These are phyloP conservation scores for Aurelia aurita complex sp. Pacific DNA, from an alignment of 30 jellyfish, hydroid and myxozoan species.

Conservation along the genomic window DNA sequence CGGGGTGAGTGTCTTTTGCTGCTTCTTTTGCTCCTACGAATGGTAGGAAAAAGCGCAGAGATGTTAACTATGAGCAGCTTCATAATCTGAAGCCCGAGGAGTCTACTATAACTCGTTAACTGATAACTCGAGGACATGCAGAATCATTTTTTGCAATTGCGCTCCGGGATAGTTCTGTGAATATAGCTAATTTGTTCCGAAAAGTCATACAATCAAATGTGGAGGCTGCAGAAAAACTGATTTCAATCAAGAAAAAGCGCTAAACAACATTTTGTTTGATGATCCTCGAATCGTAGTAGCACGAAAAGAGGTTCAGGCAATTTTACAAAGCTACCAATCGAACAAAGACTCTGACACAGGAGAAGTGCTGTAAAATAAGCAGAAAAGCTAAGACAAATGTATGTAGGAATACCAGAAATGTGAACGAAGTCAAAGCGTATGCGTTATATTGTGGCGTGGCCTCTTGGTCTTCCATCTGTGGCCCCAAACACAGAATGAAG, in stretches of 20 bases:
- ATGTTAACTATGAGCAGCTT: too few relatives aligned
- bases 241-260: background rate
- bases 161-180: too few relatives aligned
- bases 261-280: background rate
- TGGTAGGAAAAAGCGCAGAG: too few relatives aligned
- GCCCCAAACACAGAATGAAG: too few relatives aligned
- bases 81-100: too few relatives aligned
- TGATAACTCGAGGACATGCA: too few relatives aligned
- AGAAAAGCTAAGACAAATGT: background rate
- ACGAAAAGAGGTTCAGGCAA: background rate
- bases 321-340: background rate
- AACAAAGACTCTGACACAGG: background rate
- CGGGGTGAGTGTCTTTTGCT: background rate
- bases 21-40: too few relatives aligned
- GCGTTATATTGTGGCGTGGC: too few relatives aligned
- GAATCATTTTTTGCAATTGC: too few relatives aligned
- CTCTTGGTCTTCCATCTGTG: too few relatives aligned
- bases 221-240: slow-evolving; percentile 6
- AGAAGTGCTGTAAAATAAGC: background rate
- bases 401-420: background rate
- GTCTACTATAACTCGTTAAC: too few relatives aligned
- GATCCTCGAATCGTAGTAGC: background rate
- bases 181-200: background rate
- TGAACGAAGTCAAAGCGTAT: too few relatives aligned
- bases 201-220: background rate